Conservation (phyloP, 2,113 vertebrate genomes). For the Miniopterus natalensis region DNA sequence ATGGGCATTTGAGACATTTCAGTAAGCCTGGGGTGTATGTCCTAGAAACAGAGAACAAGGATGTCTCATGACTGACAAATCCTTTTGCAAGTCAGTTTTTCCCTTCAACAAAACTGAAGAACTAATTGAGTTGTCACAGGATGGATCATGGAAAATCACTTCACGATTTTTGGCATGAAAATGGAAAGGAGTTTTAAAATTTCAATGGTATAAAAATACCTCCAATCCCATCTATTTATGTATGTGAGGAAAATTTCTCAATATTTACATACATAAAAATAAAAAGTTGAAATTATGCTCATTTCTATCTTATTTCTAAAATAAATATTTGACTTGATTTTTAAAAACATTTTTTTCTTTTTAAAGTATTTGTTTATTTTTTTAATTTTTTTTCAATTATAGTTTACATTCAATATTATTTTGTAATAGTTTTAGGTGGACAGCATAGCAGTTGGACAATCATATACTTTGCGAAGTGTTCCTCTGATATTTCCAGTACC, state of each 20-base stretch:
- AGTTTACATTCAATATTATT: background rate
- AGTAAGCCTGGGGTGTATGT: background rate
- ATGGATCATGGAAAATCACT: conserved; percentile 54
- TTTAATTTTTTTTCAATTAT: background rate
- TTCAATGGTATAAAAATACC: background rate
- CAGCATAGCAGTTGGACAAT: background rate
- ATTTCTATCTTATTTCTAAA: conserved; percentile 26
- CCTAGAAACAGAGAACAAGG: background rate
- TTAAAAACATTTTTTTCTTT: background rate
- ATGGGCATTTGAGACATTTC: background rate
- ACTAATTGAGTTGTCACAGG: conserved; percentile 25
- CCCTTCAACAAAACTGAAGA: conserved; percentile 19
- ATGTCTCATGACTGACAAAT: background rate
- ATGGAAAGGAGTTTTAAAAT: background rate
- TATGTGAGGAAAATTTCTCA: background rate
- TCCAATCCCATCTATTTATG: conserved; percentile 15
- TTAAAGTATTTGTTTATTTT: background rate
- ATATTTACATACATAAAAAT: background rate
- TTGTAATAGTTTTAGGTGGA: background rate
- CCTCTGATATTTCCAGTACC: background rate
- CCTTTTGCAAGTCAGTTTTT: background rate
- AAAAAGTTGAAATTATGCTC: background rate
- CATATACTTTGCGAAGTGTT: background rate
- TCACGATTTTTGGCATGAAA: conserved; percentile 40
- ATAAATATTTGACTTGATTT: conserved; percentile 21